Base-by-base conservation (phyloP, 1,140 invertebrate species). In the Zophobas atratus region DNA sequence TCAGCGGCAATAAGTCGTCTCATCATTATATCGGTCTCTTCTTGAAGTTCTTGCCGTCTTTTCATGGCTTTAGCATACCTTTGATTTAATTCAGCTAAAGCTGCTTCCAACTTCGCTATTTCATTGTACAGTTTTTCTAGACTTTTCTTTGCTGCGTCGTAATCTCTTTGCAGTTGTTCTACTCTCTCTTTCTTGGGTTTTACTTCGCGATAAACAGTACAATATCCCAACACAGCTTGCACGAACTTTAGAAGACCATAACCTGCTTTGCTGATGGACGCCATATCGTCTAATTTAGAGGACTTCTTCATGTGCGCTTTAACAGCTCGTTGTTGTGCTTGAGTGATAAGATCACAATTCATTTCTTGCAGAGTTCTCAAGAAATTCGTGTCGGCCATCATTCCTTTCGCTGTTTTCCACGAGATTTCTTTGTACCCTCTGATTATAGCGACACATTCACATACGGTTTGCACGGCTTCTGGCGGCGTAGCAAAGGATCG, bases 381-480 rank as follows among this genome's bases (percentile, higher is more conserved):
- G 85, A 97, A 98, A 85, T 92, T 94, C 0, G 95, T 93, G 85
- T 97, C 96, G 0, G 94, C 91, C 95, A 98, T 97, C 92, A 97
- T 94, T 6, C 90, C 94, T 84, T 96, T 96, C 0, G 95, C 95
- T 6, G 92, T 91, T 87, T 97, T 97, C 96, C 96, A 97, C 48
- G 91, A 94, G 0, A 97, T 91, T 57, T 97, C 96, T 80, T 94
- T 95, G 5, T 92, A 89, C 0, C 94, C 94, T 79, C 92, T 90
- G 32, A 97, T 89, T 70, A 97, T 95, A 0, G 94, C 94, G 34
- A 97, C 92, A 82, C 95, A 97, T 85, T 97, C 96, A 82, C 94
- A 95, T 0, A 97, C 92, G 0, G 93, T 77, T 86, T 97, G 95
- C 20, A 97, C 95, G 46, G 94, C 91, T 80, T 96, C 93, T 0